Percentiles rank a stretch among this genome's conserved stretches.
phyloP scores from a whole-genome alignment of 1,140 invertebrate species.

The Eupeodes corollae region DNA sequence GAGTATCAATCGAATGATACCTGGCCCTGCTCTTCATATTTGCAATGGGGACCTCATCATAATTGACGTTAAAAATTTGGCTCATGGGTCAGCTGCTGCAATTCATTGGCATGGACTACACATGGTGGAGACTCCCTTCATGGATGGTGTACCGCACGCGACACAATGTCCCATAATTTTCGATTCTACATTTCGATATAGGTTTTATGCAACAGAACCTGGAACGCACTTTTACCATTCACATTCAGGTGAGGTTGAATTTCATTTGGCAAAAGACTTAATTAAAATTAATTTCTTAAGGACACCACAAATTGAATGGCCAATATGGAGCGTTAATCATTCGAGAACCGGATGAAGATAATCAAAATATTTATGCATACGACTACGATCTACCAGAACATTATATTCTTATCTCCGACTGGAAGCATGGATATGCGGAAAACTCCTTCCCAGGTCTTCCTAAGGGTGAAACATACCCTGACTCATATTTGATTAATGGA shows the following conservation, averaged over 20 bases:
- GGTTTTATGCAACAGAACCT: constrained; percentile 29
- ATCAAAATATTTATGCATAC: constrained; percentile 12
- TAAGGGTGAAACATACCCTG: no score
- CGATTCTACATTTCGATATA: constrained; percentile 40
- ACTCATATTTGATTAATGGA: no score
- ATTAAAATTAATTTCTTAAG: constrained; percentile 6
- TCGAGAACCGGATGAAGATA: constrained; percentile 12
- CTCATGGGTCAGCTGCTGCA: constrained; percentile 34
- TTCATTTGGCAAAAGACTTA: background rate
- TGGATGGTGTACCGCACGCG: constrained; percentile 52
- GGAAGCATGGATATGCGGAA: constrained; percentile 7
- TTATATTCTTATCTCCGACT: constrained; percentile 9
- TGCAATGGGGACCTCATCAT: constrained; percentile 41
- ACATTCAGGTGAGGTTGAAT: constrained; percentile 40
- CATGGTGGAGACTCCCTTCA: constrained; percentile 35
- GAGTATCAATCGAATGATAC: constrained; percentile 43
- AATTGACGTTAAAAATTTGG: constrained; percentile 41
- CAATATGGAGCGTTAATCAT: constrained; percentile 32
- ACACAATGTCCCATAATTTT: constrained; percentile 49
- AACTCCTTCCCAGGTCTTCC: constrained; percentile 7
- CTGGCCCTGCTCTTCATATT: constrained; percentile 43
- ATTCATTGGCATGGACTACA: constrained; percentile 39
- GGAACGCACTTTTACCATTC: constrained; percentile 51
- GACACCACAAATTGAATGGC: constrained; percentile 32
- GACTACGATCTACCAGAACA: constrained; percentile 11